Conservation (phyloP, 2,888 invertebrate genomes). For the Agonopterix subpropinquella region DNA sequence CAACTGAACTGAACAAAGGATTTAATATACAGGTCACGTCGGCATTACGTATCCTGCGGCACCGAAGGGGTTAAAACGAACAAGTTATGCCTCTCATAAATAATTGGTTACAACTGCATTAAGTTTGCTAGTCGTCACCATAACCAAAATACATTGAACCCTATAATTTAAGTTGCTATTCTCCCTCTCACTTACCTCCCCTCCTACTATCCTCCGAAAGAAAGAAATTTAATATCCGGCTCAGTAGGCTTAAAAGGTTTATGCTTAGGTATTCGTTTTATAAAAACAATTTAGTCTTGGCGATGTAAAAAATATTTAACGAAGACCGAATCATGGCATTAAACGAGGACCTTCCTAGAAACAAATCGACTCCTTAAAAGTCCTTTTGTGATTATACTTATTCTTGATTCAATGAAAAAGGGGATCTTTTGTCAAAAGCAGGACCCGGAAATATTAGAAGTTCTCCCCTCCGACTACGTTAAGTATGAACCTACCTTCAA, state of each 20-base stretch:
- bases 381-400: constrained; percentile 47
- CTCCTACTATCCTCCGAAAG: constrained; percentile 1
- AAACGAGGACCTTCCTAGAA: constrained; percentile 32
- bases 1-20: constrained; percentile 13
- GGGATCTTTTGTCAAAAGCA: constrained; percentile 50
- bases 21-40: too few relatives aligned
- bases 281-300: constrained; percentile 13
- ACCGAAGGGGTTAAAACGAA: too few relatives aligned
- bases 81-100: too few relatives aligned
- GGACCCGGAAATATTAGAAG: constrained; percentile 51
- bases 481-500: constrained; percentile 10
- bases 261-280: constrained; percentile 6
- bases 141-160: too few relatives aligned
- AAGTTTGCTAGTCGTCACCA: too few relatives aligned
- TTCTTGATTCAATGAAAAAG: constrained; percentile 55
- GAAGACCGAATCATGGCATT: constrained; percentile 17
- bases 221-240: constrained; percentile 15
- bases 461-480: constrained; percentile 19
- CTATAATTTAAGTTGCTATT: too few relatives aligned
- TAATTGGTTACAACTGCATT: too few relatives aligned
- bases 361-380: constrained; percentile 50
- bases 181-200: too few relatives aligned
- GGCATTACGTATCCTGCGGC: too few relatives aligned
- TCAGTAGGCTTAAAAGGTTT: constrained; percentile 6
- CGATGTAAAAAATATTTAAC: constrained; percentile 13